Percentiles rank a stretch among this genome's conserved stretches.
phyloP scores from a whole-genome alignment of 2,113 vertebrate genomes.

The Trogon melanurus region DNA sequence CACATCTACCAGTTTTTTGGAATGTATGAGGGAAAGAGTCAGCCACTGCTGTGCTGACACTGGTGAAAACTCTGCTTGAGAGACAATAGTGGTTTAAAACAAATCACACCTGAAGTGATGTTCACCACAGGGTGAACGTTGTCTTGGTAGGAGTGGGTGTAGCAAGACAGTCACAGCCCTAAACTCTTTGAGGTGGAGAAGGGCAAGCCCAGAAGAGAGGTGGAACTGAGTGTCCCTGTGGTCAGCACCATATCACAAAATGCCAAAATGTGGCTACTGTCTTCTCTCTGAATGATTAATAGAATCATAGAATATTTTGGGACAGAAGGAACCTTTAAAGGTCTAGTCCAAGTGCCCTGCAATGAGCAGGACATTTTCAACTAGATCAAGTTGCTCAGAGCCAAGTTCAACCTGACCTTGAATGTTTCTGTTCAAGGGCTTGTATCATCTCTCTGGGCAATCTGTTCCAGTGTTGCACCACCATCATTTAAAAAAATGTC shows the following conservation, averaged over 20 bases:
- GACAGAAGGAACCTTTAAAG: no score
- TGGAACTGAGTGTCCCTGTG: accelerated
- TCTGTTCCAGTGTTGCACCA: no score
- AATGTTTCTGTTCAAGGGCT: no score
- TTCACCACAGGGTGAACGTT: no score
- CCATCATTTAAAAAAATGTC: no score
- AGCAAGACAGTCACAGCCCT: not conserved
- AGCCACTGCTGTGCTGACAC: not conserved
- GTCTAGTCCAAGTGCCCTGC: no score
- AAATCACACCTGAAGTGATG: not conserved
- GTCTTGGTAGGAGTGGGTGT: not conserved
- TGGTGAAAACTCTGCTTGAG: not conserved
- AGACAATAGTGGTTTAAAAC: not conserved
- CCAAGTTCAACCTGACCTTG: no score
- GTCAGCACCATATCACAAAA: not conserved
- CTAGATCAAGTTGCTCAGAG: no score
- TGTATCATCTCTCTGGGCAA: no score
- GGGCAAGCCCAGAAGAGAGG: not conserved
- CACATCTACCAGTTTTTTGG: not conserved
- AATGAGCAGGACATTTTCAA: no score
- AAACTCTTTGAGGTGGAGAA: not conserved
- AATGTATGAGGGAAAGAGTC: not conserved
- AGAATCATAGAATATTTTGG: no score
- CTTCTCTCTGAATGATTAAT: not conserved
- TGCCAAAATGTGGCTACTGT: not conserved